Evolutionary conservation across 2,113 vertebrate species (phyloP), one percentile per base, ranked within the genome.

Genomic region (Clupea harengus): DNA sequence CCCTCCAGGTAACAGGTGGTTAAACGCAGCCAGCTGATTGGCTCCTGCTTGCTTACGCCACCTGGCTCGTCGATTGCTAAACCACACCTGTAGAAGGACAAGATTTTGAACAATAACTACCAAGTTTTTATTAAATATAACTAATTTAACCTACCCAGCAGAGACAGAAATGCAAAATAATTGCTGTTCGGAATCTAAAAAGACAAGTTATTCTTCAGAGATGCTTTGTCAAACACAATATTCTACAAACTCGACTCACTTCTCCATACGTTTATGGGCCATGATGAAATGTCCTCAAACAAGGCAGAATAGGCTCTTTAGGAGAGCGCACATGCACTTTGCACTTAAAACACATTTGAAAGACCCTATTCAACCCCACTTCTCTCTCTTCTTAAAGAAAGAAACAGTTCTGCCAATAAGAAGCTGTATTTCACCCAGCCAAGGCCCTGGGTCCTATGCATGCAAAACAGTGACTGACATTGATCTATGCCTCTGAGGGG

Each of bases 21-120:
- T 99, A 92, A 99, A 99, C 0, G 98, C 97, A 0, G 98, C 97
- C 81, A 99, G 95, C 87, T 99, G 98, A 94, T 97, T 99, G 4
- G 98, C 98, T 88, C 98, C 98, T 0, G 98, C 98, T 91, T 99
- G 98, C 88, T 99, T 99, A 90, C 98, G 96, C 98, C 98, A 99
- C 45, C 98, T 94, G 4, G 98, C 98, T 1, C 98, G 92, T 52
- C 98, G 96, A 91, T 99, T 99, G 89, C 98, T 99, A 93, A 99
- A 99, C 98, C 98, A 99, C 85, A 99, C 98, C 98, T 99, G 91
- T 4, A 87, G 32, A 46, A 1, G 81, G 3, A 32, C 49, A 88
- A 84, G 72, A 22, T 11, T 28, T 46, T 60, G 2, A 75, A 75
- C 13, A 39, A 39, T 32, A 4, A 32, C 28, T 2, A 6, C 54